Base-by-base conservation (phyloP, 2,888 invertebrate genomes). In the Shargacucullia verbasci region DNA sequence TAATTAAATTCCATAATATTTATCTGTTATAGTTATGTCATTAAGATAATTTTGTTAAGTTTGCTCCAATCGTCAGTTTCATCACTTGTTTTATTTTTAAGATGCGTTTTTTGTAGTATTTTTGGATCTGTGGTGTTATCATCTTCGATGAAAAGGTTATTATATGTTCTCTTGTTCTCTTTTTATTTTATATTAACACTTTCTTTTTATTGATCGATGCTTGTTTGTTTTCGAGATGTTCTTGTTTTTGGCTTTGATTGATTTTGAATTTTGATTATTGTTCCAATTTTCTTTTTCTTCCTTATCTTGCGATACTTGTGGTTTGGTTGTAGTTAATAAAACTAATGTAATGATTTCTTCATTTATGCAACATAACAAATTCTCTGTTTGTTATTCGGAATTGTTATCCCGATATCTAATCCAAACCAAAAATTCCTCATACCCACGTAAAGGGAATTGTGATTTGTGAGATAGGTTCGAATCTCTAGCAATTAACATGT, bases 401-500 rank as follows among this genome's bases (percentile, higher is more conserved):
- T 20, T 20, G 20, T 20, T 20, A 20, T 20, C 20, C 20, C 20
- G 4, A 20, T 20, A 20, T 20, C 20, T 20, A 20, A 20, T 20
- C 20, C 20, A 20, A 20, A 20, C 20, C 20, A 20, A 20, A 20
- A 20, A 20, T 20, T 20, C 20, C 20, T 3, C 29, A 7, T 29
- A 29, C 59, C 56, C 59, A 66, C 59, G 39, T 35, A 50, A 56
- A 64, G 65, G 52, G 62, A 65, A 61, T 60, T 69, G 49, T 70
- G 70, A 65, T 62, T 60, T 69, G 49, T 70, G 70, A 61, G 63
- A 73, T 73, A 74, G 70, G 72, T 69, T 56, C 50, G 72, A 65
- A 78, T 79, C 73, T 80, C 75, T 74, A 77, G 79, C 86, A 87
- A 88, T 88, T 88, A 87, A 84, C 87, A 85, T 86, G 86, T 85